A percentile compares a stretch with the other conserved stretches of the same genome.
phyloP scores from a whole-genome alignment of 2,888 invertebrate genomes.

The Anthrax anthrax region DNA sequence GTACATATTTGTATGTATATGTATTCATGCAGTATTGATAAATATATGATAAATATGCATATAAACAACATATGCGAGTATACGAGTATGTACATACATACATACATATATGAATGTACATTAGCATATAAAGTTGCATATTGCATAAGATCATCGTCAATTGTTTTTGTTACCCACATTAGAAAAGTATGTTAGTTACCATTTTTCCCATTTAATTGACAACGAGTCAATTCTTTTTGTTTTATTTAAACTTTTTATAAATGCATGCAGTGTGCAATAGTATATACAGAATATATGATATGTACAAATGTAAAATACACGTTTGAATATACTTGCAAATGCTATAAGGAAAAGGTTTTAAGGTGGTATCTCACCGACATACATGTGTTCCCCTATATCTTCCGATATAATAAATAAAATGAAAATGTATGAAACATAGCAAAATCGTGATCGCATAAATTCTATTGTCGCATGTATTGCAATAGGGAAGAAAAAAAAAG shows the following conservation, averaged over 20 bases:
- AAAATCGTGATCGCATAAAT: conserved; percentile 20
- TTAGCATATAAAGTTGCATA: neutral
- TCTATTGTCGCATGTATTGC: conserved; percentile 18
- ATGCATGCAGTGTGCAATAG: too few relatives aligned
- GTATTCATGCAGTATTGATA: neutral
- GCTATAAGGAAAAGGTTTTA: too few relatives aligned
- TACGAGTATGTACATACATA: too few relatives aligned
- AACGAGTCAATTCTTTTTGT: neutral
- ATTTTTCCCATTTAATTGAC: neutral
- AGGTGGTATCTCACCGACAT: neutral
- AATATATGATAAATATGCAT: neutral
- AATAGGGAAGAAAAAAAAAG: conserved; percentile 7
- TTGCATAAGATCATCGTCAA: neutral
- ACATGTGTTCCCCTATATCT: conserved; percentile 11
- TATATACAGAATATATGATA: too few relatives aligned
- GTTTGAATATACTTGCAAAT: too few relatives aligned
- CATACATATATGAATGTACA: too few relatives aligned
- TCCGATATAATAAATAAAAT: conserved; percentile 17
- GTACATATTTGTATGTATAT: neutral
- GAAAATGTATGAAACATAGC: conserved; percentile 19
- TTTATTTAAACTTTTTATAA: neutral
- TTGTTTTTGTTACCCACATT: neutral
- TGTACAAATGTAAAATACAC: too few relatives aligned
- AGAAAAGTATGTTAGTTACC: neutral
- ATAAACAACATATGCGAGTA: too few relatives aligned